phyloP scores from a whole-genome alignment of 2,888 invertebrate species.

The Luperina testacea region DNA sequence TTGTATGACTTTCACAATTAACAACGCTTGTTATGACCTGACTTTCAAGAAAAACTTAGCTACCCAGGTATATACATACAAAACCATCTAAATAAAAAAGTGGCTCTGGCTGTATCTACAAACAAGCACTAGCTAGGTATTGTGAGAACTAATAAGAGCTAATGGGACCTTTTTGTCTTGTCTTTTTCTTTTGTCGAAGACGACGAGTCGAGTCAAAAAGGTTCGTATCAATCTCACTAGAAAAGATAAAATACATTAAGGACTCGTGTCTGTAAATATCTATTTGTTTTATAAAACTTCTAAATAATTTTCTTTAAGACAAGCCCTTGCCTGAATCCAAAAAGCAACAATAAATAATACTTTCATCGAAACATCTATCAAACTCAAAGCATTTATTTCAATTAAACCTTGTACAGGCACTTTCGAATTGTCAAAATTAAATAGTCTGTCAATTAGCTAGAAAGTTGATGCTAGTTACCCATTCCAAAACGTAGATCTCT shows the following conservation, averaged over 20 bases:
- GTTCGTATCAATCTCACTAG: slow-evolving; percentile 6
- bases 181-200: slow-evolving; percentile 6
- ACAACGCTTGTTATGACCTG: not conserved
- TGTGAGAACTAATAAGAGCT: slow-evolving; percentile 10
- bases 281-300: not conserved
- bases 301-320: not conserved
- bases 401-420: too few species aligned
- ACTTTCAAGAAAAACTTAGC: not conserved
- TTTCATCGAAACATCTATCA: slow-evolving; percentile 3
- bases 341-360: not conserved
- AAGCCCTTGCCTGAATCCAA: not conserved
- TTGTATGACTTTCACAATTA: not conserved
- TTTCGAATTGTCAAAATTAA: too few species aligned
- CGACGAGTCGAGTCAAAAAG: slow-evolving; percentile 13
- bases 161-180: slow-evolving; percentile 15
- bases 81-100: not conserved
- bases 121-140: not conserved
- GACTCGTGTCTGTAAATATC: not conserved
- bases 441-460: too few species aligned
- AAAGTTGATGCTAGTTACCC: too few species aligned
- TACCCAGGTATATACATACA: not conserved
- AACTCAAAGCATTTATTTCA: too few species aligned
- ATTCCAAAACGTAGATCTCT: too few species aligned
- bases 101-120: not conserved
- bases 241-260: slow-evolving; percentile 4